Base-by-base conservation (phyloP, 92 coral and sea anemone genomes). In the Epizoanthus ramosus region DNA sequence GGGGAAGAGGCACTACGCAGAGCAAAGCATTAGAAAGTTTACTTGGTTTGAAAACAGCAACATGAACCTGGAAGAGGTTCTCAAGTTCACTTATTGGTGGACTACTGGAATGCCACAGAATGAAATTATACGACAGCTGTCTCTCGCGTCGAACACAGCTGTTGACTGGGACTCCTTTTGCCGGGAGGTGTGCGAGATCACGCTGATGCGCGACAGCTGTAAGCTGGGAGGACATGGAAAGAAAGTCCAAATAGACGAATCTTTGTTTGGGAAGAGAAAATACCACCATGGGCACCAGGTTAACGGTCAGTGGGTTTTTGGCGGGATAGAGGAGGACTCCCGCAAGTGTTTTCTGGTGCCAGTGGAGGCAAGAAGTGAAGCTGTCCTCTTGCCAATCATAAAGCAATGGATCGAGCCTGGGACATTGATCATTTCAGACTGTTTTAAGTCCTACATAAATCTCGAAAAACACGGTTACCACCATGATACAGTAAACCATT, bases 401-500 rank as follows among this genome's bases (percentile, higher is more conserved):
- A 37, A 37, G 43, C 3, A 37, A 5, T 37, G 43, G 43, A 37
- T 37, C 2, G 43, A 37, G 43, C 43, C 43, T 37, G n/a, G n/a
- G n/a, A n/a, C n/a, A n/a, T n/a, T n/a, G n/a, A n/a, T n/a, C n/a
- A n/a, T n/a, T n/a, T n/a, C n/a, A n/a, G n/a, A n/a, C n/a, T n/a
- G n/a, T n/a, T n/a, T n/a, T n/a, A n/a, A n/a, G n/a, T n/a, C n/a
- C 43, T 87, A 87, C 53, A 59, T 71, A 50, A 87, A 87, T 57
- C 83, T 87, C 12, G 85, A 72, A n/a, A 87, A 87, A 73, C 56
- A 87, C 69, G 90, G 90, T 17, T 85, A 89, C 63, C 52, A 50
- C 50, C 92, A 81, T 76, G 57, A 73, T 68, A 89, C 85, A 17
- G 89, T 88, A 56, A 89, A 89, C 71, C 89, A 82, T 74, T 89